Conservation (phyloP, 2,113 vertebrate genomes). For the Phylloscopus trochiloides region DNA sequence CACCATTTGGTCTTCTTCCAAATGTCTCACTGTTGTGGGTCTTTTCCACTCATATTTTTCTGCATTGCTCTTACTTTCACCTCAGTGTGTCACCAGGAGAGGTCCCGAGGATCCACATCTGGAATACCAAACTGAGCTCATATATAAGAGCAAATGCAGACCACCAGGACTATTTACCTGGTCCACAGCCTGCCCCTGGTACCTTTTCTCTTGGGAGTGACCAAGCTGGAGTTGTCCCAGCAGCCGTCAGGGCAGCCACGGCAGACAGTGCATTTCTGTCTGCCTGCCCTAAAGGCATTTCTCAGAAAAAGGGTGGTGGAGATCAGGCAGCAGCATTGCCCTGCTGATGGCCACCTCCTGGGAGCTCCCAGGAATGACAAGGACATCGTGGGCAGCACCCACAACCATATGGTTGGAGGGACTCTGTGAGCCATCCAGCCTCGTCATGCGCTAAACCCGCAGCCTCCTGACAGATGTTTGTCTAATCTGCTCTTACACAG, state of each 20-base stretch:
- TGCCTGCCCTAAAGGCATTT: background rate
- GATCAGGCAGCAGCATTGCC: background rate
- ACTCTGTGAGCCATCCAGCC: background rate
- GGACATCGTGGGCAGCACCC: rapidly evolving
- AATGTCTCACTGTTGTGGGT: background rate
- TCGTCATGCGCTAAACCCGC: background rate
- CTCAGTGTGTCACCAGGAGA: background rate
- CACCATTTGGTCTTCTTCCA: background rate
- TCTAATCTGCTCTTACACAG: background rate
- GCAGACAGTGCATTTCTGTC: background rate
- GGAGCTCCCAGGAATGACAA: background rate
- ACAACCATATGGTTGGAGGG: background rate
- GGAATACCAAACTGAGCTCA: background rate
- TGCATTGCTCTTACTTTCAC: background rate
- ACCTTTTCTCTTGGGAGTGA: background rate
- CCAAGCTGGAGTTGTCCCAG: background rate
- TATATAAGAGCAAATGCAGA: background rate
- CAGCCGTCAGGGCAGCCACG: background rate
- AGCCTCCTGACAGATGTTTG: background rate
- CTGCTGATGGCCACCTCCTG: background rate
- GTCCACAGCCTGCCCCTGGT: background rate
- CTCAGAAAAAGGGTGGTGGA: background rate
- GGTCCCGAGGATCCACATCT: background rate
- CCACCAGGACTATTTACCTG: background rate
- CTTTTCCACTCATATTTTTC: background rate